Base-by-base conservation (phyloP, 2,113 vertebrate species). In the Sylvietta virens region DNA sequence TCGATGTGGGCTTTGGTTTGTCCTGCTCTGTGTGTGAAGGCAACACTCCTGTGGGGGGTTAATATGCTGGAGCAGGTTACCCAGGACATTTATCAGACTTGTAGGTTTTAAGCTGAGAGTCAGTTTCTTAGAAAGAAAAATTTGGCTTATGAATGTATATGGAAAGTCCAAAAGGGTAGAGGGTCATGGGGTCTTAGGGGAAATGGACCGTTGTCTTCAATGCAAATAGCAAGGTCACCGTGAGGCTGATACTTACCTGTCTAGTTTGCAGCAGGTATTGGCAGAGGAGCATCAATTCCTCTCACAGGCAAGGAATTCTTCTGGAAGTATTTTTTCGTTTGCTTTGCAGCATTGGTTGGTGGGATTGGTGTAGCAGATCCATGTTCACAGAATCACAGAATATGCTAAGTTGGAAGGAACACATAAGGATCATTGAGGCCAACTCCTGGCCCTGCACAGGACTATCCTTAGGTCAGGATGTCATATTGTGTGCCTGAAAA, bases 1-100 rank as follows among this genome's bases (percentile, higher is more conserved):
- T 45, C 37, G 20, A 30, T 70, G 21, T 58, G 9, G 40, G 8
- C 6, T 27, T 73, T 7, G 0, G 6, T 69, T 22, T 72, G n/a
- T 64, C 31, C 21, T 53, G 6, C 33, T 65, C 1, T 0, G 3
- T 0, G 0, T 15, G 7, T 42, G 30, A 76, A 67, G 47, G 18
- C 45, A 91, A 11, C 6, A 1, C 5, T 64, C 24, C 48, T 9
- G 2, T 24, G 20, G 11, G 20, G 30, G 51, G 24, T 37, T 70
- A 42, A 23, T 67, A 3, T 23, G 8, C 44, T 91, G 70, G 33
- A 87, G 57, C 5, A 30, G 15, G 56, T 64, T 69, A 62, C 12
- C 12, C 23, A 61, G 56, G 5, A 15, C 27, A 18, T 65, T 65
- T 81, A 33, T 21, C 15, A 35, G 19, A 35, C 42, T 39, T 62